phyloP scores from a whole-genome alignment of 2,797 vertebrate genomes.

The Fistularia commersonii region DNA sequence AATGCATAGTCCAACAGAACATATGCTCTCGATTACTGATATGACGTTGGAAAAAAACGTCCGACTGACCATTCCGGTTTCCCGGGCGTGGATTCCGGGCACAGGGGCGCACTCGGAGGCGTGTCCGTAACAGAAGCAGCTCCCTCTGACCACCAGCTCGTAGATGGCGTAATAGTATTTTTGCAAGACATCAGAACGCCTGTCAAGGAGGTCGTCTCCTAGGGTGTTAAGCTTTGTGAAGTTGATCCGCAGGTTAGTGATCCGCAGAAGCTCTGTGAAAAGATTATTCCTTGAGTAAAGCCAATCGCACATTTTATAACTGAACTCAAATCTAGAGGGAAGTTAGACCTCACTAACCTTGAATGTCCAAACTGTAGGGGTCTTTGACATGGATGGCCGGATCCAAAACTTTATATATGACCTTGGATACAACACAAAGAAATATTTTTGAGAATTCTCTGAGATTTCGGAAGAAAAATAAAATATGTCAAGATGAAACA shows the following conservation, averaged over 20 bases:
- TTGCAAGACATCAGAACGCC: conserved; percentile 79
- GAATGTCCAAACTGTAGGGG: conserved; percentile 83
- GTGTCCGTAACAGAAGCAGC: conserved; percentile 90
- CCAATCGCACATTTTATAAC: too few relatives aligned
- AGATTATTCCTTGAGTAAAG: not conserved
- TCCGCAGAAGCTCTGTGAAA: conserved; percentile 73
- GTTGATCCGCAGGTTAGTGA: conserved; percentile 81
- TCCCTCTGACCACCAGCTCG: conserved; percentile 90
- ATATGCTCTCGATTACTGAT: not conserved
- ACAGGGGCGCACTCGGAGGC: conserved; percentile 80
- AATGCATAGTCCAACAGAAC: not conserved
- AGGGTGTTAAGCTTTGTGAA: conserved; percentile 83
- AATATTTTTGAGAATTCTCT: not conserved
- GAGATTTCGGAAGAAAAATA: not conserved
- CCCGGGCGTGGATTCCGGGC: conserved; percentile 54
- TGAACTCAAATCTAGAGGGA: too few relatives aligned
- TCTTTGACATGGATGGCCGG: conserved; percentile 83
- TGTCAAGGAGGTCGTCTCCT: conserved; percentile 81
- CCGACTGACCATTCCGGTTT: conserved; percentile 67
- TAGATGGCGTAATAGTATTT: conserved; percentile 95
- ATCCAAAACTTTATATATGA: conserved; percentile 91
- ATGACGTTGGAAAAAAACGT: not conserved
- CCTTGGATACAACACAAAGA: conserved; percentile 57
- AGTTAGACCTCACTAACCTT: conserved; percentile 68
- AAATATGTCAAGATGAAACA: not conserved